These are phyloP conservation scores for Lepilemur ruficaudatus DNA, from an alignment of 2,797 vertebrate species.

Conservation along the genomic window DNA sequence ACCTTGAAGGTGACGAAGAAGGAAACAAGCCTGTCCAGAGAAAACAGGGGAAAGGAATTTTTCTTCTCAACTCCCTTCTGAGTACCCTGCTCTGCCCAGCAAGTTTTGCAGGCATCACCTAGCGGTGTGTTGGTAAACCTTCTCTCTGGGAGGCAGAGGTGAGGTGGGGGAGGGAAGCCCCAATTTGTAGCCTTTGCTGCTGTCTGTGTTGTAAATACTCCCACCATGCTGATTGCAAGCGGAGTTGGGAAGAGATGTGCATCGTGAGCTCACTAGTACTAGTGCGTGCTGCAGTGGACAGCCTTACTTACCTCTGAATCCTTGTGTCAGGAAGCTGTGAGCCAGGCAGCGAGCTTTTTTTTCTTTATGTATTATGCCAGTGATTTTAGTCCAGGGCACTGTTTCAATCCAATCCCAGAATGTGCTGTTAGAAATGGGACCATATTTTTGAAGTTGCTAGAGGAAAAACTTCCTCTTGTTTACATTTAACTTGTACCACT, in stretches of 20 bases:
- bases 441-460: background rate
- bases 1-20: background rate
- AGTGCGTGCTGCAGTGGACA: background rate
- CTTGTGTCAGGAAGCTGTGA: background rate
- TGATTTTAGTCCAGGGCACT: background rate
- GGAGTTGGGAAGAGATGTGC: background rate
- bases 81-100: background rate
- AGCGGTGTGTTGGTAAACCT: background rate
- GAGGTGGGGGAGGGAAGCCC: background rate
- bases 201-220: background rate
- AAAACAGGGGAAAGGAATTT: slow-evolving; percentile 5
- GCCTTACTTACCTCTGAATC: background rate
- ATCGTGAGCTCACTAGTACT: background rate
- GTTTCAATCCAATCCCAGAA: background rate
- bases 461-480: slow-evolving; percentile 8
- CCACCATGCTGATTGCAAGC: background rate
- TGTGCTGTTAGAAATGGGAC: background rate
- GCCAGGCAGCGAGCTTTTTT: background rate
- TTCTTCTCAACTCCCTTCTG: background rate
- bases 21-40: background rate
- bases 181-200: background rate
- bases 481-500: slow-evolving; percentile 79
- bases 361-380: background rate
- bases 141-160: background rate
- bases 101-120: background rate